Base-by-base conservation (phyloP, 1,140 invertebrate genomes). In the Chlorops oryzae region DNA sequence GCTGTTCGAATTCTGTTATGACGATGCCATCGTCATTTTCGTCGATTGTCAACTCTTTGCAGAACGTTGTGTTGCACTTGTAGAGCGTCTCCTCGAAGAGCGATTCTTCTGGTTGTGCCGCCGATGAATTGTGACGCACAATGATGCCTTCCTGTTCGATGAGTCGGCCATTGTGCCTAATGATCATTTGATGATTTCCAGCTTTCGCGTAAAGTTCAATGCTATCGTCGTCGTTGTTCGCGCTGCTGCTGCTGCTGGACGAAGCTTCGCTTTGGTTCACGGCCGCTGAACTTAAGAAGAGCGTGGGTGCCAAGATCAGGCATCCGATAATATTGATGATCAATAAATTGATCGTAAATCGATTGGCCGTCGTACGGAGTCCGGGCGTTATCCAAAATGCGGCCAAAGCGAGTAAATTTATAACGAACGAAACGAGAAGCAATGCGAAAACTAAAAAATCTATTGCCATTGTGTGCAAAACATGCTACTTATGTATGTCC, bases 391-490 rank as follows among this genome's bases (percentile, higher is more conserved):
- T 62, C 69, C 69, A 72, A 52, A 72, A 72, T 34, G 69, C 69
- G 52, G 65, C 69, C 53, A 72, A 51, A 41, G 69, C 69, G 57
- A 72, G 51, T 50, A 69, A 54, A 55, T 72, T 72, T 42, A 72
- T 68, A 51, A 63, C 56, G 51, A 70, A 70, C 49, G 69, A 72
- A 55, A 72, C 53, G 51, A 71, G 56, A 55, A 71, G 59, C 61
- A 72, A 56, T 54, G 59, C 61, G 52, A 70, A 55, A 52, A 72
- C 70, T 28, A 72, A 59, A 42, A 70, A 69, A 59, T 72, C 69
- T 64, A 70, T 70, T 55, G 69, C 68, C 69, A 72, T 72, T 59
- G 50, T 58, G n/a, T n/a, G n/a, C n/a, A n/a, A n/a, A n/a, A n/a
- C n/a, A n/a, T n/a, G n/a, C n/a, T n/a, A n/a, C n/a, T n/a, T n/a